phyloP scores from a whole-genome alignment of 2,888 invertebrate genomes.

The Oxyteleia sp. region DNA sequence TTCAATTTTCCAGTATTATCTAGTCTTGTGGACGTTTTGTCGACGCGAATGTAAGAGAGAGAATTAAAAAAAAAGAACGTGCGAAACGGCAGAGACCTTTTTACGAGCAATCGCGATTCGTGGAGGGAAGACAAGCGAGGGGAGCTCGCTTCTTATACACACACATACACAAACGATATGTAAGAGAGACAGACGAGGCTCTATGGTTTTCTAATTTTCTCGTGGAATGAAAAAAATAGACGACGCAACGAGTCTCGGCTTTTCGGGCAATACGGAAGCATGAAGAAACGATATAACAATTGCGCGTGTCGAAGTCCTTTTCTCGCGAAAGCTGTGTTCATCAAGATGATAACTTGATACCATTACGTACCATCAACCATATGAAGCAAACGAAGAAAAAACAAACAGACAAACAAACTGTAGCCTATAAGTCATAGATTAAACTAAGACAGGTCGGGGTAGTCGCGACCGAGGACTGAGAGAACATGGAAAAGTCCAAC shows the following conservation, averaged over 20 bases:
- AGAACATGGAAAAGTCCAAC: too few relatives aligned
- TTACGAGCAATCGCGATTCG: constrained; percentile 65
- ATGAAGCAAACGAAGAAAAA: constrained; percentile 36
- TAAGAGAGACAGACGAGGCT: constrained; percentile 29
- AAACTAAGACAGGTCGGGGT: constrained; percentile 30
- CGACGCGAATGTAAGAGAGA: constrained; percentile 76
- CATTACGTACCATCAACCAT: constrained; percentile 11
- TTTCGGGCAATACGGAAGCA: constrained; percentile 13
- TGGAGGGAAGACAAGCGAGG: constrained; percentile 48
- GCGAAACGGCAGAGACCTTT: constrained; percentile 76
- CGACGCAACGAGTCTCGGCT: constrained; percentile 17
- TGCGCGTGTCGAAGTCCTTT: constrained; percentile 59
- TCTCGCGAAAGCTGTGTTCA: constrained; percentile 62
- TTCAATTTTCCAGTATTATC: constrained; percentile 87
- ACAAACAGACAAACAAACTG: constrained; percentile 24
- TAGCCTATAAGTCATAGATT: constrained; percentile 55
- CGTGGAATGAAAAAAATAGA: constrained; percentile 26
- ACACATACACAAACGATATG: constrained; percentile 13
- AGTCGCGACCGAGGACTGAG: constrained; percentile 20
- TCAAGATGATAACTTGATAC: constrained; percentile 39
- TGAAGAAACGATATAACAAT: constrained; percentile 30
- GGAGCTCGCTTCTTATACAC: constrained; percentile 44
- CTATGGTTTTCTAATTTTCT: constrained; percentile 43
- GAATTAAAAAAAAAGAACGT: constrained; percentile 60
- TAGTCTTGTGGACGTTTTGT: constrained; percentile 85